Percentiles rank a stretch among this genome's conserved stretches.
phyloP scores from a whole-genome alignment of 2,797 vertebrate species.

The Gymnothorax javanicus region DNA sequence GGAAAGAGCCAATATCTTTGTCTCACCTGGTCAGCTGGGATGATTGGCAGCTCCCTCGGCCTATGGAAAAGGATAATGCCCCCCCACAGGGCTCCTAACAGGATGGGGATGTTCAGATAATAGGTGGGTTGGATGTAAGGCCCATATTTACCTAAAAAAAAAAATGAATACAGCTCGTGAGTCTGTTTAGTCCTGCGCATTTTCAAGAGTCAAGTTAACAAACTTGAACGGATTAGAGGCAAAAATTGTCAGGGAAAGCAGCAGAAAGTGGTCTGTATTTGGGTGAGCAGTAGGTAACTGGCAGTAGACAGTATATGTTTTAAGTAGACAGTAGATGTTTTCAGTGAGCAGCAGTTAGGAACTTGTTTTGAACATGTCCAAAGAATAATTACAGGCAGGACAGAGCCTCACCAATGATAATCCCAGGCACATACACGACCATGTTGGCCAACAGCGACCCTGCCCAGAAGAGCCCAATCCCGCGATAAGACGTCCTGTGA shows the following conservation, averaged over 20 bases:
- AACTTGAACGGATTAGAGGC: neutral
- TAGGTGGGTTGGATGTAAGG: slow-evolving; percentile 79
- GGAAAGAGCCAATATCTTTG: neutral
- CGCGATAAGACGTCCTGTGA: slow-evolving; percentile 79
- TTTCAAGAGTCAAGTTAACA: neutral
- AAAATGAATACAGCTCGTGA: neutral
- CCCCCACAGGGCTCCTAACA: slow-evolving; percentile 80
- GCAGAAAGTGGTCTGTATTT: neutral
- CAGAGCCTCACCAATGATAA: slow-evolving; percentile 74
- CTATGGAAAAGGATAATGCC: slow-evolving; percentile 72
- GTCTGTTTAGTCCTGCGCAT: neutral
- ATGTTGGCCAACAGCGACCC: slow-evolving; percentile 84
- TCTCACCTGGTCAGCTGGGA: slow-evolving; percentile 76
- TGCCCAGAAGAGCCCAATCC: slow-evolving; percentile 83
- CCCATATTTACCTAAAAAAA: slow-evolving; percentile 82
- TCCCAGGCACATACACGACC: slow-evolving; percentile 82
- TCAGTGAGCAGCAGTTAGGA: no score
- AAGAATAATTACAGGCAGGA: no score
- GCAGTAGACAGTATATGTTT: no score
- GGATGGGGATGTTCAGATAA: slow-evolving; percentile 78
- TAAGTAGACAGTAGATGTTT: no score
- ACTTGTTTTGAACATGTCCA: no score
- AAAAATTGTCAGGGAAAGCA: neutral
- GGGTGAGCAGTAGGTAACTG: no score
- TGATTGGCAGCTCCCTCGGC: slow-evolving; percentile 59